Conservation (phyloP, 1,140 invertebrate genomes). For the Eriocheir sinensis region DNA sequence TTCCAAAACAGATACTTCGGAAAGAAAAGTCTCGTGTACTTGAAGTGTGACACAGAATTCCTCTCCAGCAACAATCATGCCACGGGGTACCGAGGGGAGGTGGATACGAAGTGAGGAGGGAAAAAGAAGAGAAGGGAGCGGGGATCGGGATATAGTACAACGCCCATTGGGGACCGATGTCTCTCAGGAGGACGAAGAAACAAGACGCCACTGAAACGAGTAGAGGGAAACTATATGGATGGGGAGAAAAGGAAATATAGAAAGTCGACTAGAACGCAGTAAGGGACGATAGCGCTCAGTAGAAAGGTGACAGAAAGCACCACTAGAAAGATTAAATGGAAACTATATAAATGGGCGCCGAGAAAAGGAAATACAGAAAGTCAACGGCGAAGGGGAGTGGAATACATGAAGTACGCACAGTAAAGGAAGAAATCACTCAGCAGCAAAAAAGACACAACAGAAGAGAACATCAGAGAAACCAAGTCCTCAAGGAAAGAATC, state of each 20-base stretch:
- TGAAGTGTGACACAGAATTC: neutral
- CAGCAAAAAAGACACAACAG: too few species aligned
- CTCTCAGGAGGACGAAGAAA: too few species aligned
- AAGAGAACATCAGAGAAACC: too few species aligned
- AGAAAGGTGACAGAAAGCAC: neutral
- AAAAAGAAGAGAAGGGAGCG: neutral
- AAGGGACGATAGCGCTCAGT: neutral
- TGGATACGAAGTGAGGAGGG: neutral
- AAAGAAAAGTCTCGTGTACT: neutral
- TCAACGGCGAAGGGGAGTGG: too few species aligned
- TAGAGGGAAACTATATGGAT: neutral
- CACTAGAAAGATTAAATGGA: neutral
- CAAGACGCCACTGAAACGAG: neutral
- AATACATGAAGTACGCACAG: too few species aligned
- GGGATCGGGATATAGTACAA: too few species aligned
- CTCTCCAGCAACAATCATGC: neutral
- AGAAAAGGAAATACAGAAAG: neutral
- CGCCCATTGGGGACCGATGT: too few species aligned
- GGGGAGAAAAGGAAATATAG: neutral
- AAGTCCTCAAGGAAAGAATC: too few species aligned
- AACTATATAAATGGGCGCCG: neutral
- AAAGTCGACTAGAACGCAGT: too few species aligned
- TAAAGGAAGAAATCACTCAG: too few species aligned
- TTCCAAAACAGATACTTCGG: neutral
- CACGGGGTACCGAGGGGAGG: neutral